Percentiles rank a stretch among this genome's conserved stretches.
Conservation (phyloP, 2,113 vertebrate species). For the Microtus oregoni region DNA sequence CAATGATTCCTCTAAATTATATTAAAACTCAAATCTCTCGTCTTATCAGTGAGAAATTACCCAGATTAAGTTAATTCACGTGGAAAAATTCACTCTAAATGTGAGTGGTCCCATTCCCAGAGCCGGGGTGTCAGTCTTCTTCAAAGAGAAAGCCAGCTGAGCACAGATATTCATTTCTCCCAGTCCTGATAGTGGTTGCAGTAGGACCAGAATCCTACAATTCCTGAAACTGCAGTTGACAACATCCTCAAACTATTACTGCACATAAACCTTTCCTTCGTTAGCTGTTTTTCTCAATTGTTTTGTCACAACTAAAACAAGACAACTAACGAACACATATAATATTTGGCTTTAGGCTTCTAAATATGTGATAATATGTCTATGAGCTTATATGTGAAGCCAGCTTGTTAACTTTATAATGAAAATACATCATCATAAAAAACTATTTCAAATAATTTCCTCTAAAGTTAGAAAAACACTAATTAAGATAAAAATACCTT, state of each 20-base stretch:
- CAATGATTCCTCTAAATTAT: background rate
- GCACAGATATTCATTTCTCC: background rate
- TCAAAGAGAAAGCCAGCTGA: background rate
- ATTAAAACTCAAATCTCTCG: background rate
- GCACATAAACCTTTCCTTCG: background rate
- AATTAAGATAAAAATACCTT: background rate
- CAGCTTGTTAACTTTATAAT: background rate
- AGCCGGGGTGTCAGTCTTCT: rapidly evolving
- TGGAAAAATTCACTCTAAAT: background rate
- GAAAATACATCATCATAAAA: background rate
- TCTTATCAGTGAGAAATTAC: background rate
- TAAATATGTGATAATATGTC: background rate
- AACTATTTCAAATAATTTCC: background rate
- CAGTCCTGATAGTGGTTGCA: background rate
- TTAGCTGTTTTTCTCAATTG: background rate
- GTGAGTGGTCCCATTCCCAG: background rate
- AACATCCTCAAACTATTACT: background rate
- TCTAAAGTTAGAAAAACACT: background rate
- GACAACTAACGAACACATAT: background rate
- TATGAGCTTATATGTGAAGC: background rate
- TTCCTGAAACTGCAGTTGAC: background rate
- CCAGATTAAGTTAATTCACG: background rate
- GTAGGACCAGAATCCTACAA: background rate
- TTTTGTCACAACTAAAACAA: background rate
- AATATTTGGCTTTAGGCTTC: background rate